Conservation (phyloP, 2,888 invertebrate genomes). For the Palloptera scutellata region DNA sequence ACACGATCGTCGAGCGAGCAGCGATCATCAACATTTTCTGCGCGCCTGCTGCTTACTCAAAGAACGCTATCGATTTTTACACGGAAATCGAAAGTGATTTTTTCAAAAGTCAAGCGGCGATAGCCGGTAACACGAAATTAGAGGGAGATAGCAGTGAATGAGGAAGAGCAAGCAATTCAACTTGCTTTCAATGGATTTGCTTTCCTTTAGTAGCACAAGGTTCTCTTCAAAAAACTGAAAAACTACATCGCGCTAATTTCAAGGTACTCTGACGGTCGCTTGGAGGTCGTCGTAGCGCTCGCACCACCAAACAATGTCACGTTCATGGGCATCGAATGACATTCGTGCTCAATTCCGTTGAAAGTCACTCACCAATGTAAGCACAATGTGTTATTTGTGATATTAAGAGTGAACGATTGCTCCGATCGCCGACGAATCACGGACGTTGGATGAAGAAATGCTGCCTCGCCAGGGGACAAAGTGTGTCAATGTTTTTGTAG, state of each 20-base stretch:
- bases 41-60: slow-evolving; percentile 50
- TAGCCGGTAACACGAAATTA: neutral
- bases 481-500: slow-evolving; percentile 33
- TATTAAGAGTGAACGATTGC: neutral
- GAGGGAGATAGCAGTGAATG: neutral
- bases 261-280: slow-evolving; percentile 39
- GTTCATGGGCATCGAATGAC: slow-evolving; percentile 50
- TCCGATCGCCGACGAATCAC: neutral
- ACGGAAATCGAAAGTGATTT: slow-evolving; percentile 56
- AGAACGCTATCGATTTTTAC: slow-evolving; percentile 59
- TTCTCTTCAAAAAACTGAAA: slow-evolving; percentile 36
- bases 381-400: too few relatives aligned
- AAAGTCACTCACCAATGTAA: slow-evolving; percentile 1
- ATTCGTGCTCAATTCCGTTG: slow-evolving; percentile 1
- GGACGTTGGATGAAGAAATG: too few relatives aligned
- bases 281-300: slow-evolving; percentile 35
- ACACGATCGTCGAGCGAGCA: neutral
- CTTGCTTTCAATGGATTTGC: neutral
- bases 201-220: slow-evolving; percentile 18
- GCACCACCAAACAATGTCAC: slow-evolving; percentile 48
- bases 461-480: neutral
- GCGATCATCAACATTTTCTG: slow-evolving; percentile 36
- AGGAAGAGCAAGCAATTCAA: neutral
- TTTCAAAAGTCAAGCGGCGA: neutral
- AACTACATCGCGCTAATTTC: slow-evolving; percentile 35